Base-by-base conservation (phyloP, 1,140 invertebrate species). In the Condylostylus longicornis region DNA sequence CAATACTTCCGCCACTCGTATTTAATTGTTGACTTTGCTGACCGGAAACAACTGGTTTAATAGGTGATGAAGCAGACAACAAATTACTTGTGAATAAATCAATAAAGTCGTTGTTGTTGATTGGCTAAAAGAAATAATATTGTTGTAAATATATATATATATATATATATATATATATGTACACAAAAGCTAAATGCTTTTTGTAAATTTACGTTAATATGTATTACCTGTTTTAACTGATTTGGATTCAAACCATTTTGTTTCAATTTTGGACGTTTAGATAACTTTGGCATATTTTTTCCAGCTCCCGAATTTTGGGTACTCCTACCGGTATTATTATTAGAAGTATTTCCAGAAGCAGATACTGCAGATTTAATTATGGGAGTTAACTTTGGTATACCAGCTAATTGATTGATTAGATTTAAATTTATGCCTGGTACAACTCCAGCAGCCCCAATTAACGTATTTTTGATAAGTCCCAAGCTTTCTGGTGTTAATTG, bases 361-460 rank as follows among this genome's bases (percentile, higher is more conserved):
- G 7, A 7, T 15, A 51, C 48, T 32, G 51, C 54, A 15, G 44
- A 42, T 37, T 58, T 58, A 30, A 49, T 50, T 37, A 61, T 58
- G 8, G 58, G 58, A 41, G 58, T 53, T 21, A 61, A 35, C 23
- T 61, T 61, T 12, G 58, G 58, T 43, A 61, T 58, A 50, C 47
- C 54, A 32, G 54, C 55, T 53, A 58, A 55, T 34, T 28, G 30
- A 25, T 54, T 56, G 20, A 55, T 47, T 34, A 43, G 33, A 25
- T 49, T 47, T 36, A 48, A 39, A 21, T n/a, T 40, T n/a, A n/a
- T n/a, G 34, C 50, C n/a, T 23, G 40, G 38, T 17, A 38, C 13
- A 12, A 38, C 40, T 1, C 51, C 44, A 10, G 43, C 39, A 4
- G 48, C 44, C 18, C 53, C 48, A 10, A 58, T 31, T 29, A 51